Base-by-base conservation (phyloP, 2,113 vertebrate species). In the Lasiurus borealis region DNA sequence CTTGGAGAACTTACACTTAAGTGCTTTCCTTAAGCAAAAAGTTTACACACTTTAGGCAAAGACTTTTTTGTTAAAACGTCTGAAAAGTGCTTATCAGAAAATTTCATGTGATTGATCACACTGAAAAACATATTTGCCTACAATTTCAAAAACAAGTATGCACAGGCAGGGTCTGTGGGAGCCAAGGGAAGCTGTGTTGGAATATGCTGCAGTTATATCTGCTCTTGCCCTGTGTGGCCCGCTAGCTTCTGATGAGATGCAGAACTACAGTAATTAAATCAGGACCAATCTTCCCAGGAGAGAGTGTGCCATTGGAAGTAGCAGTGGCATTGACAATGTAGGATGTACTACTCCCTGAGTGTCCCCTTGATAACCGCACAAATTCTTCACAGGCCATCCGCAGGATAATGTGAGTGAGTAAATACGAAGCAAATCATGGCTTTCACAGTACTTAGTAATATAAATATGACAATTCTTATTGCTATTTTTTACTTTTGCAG, bases 401-500 rank as follows among this genome's bases (percentile, higher is more conserved):
- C 72, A 40, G n/a, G 44, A 69, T 88, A 46, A 75, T 25, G 18
- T 50, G 29, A 84, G 19, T 6, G 4, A 48, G 54, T 85, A 73
- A 96, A 90, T 40, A 83, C 4, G 54, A 87, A 95, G 66, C 77
- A 52, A 93, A 54, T 52, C 27, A 4, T 12, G 76, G 54, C 62
- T 96, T 82, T 4, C 44, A n/a, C 23, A 40, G 36, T 57, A 71
- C 52, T 90, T 88, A 83, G 50, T 31, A 91, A 80, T 21, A 77
- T 54, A 89, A 93, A 93, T 77, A 71, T 36, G 54, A 83, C 68
- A 93, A 86, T 86, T 83, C 31, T n/a, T n/a, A 29, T 59, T 40
- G 44, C 90, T 95, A 73, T 86, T 93, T 95, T 95, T 95, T 29
- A 96, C 62, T 78, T 59, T 59, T 82, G 54, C 27, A 46, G 8